A percentile compares a stretch with the other conserved stretches of the same genome.
phyloP scores from a whole-genome alignment of 1,140 invertebrate species.

The Nasonia vitripennis region DNA sequence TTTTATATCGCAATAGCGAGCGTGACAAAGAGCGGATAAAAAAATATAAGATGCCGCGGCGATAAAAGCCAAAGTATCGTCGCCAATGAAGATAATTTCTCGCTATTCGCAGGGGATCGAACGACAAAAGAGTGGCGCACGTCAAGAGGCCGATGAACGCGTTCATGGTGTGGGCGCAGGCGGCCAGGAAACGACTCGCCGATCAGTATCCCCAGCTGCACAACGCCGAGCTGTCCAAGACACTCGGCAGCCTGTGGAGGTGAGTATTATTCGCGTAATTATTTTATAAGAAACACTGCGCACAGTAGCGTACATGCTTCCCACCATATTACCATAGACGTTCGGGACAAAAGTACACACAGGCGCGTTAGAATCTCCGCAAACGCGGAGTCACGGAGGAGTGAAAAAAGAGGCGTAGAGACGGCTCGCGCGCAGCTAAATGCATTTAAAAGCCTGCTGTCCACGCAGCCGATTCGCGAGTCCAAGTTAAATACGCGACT shows the following conservation, averaged over 20 bases:
- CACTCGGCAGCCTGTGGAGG: conserved; percentile 94
- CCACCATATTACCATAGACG: no score
- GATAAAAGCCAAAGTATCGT: conserved; percentile 12
- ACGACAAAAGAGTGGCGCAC: conserved; percentile 94
- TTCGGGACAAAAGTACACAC: background rate
- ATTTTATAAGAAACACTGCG: conserved; percentile 61
- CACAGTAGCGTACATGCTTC: no score
- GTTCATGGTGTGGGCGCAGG: conserved; percentile 98
- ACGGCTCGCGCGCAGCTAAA: conserved; percentile 10
- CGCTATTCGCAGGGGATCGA: conserved; percentile 62
- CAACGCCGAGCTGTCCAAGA: conserved; percentile 95
- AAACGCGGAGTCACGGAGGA: background rate
- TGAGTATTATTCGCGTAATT: conserved; percentile 77
- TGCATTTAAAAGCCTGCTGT: conserved; percentile 38
- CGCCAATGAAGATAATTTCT: conserved; percentile 66
- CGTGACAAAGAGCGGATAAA: background rate
- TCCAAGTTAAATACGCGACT: conserved; percentile 30
- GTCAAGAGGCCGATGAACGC: conserved; percentile 97
- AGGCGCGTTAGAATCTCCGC: background rate
- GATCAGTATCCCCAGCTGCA: conserved; percentile 94
- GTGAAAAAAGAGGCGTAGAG: background rate
- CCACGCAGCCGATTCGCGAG: conserved; percentile 22
- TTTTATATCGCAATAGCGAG: background rate
- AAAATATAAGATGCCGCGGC: background rate
- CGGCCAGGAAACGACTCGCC: conserved; percentile 89